A percentile compares a stretch with the other conserved stretches of the same genome.
Conservation (phyloP, 2,888 invertebrate genomes). For the Vanessa cardui region DNA sequence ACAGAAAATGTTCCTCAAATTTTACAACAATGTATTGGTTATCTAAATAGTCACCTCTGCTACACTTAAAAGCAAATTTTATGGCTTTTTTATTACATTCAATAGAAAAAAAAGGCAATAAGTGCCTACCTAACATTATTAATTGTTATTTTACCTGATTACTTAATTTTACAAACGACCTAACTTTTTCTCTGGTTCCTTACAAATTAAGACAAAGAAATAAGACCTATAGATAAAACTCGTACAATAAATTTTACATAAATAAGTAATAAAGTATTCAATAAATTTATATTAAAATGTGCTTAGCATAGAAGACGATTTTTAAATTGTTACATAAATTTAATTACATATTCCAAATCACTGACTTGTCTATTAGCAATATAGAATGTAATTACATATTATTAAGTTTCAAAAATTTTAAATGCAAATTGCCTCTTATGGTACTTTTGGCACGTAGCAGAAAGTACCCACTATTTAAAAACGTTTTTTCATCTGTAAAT, state of each 20-base stretch:
- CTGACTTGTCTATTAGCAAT: conserved; percentile 15
- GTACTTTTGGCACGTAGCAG: conserved; percentile 12
- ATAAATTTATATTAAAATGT: conserved; percentile 17
- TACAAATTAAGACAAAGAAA: conserved; percentile 4
- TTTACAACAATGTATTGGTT: neutral
- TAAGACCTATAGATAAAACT: conserved; percentile 12
- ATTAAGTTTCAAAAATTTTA: conserved; percentile 10
- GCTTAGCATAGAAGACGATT: conserved; percentile 11
- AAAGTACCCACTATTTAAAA: neutral
- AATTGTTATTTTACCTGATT: neutral
- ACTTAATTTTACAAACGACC: conserved; percentile 2
- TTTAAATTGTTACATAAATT: conserved; percentile 16
- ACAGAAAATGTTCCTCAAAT: conserved; percentile 12
- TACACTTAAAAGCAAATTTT: neutral
- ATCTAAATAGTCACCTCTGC: neutral
- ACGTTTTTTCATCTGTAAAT: conserved; percentile 16
- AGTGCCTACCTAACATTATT: neutral
- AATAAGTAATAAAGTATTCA: conserved; percentile 9
- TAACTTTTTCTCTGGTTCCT: conserved; percentile 19
- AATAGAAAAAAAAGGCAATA: neutral
- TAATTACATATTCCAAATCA: conserved; percentile 7
- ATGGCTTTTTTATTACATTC: neutral
- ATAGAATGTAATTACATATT: conserved; percentile 5
- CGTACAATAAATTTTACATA: conserved; percentile 22
- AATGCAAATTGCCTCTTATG: conserved; percentile 9